Base-by-base conservation (phyloP, 2,888 invertebrate genomes). In the Acholoe squamosa region DNA sequence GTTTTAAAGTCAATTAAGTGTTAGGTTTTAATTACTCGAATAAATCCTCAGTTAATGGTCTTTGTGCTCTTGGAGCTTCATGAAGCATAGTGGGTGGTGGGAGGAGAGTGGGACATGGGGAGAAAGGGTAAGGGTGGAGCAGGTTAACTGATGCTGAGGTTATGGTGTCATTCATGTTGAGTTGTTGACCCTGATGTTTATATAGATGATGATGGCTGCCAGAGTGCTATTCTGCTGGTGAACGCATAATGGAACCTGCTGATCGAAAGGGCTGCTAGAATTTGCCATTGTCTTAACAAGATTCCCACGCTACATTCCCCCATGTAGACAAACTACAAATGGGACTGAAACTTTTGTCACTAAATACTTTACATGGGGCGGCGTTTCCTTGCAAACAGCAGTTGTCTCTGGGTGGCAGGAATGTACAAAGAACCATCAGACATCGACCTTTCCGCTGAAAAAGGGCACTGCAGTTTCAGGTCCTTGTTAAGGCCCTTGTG, bases 1-100 rank as follows among this genome's bases (percentile, higher is more conserved):
- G 86, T 86, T 86, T 86, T 86, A 86, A 86, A 86, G 54, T 86
- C 86, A 86, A 86, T 86, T 86, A 86, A 86, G 86, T 86, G 86
- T 86, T 25, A 56, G 56, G 86, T 86, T 86, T 86, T 86, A 86
- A 86, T 86, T 86, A 86, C 54, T 5, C 28, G 56, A 28, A 56
- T 86, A 56, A 86, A 86, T 86, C 52, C 52, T 33, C 28, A 12
- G 10, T 86, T 86, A 86, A 86, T 86, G 86, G 86, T 52, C 28
- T 33, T 34, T 84, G 56, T 86, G 52, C 54, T 54, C 16, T 22
- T 86, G 86, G 61, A 3, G 61, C 61, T 12, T 61, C 7, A 19
- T n/a, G 61, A 14, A 12, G 14, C 22, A n/a, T 19, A 14, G 61
- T 61, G 61, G n/a, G 61, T 61, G 61, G 61, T 61, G 14, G 61